Evolutionary conservation across 2,888 invertebrate species (phyloP).

Genomic region (Tipula helvola): DNA sequence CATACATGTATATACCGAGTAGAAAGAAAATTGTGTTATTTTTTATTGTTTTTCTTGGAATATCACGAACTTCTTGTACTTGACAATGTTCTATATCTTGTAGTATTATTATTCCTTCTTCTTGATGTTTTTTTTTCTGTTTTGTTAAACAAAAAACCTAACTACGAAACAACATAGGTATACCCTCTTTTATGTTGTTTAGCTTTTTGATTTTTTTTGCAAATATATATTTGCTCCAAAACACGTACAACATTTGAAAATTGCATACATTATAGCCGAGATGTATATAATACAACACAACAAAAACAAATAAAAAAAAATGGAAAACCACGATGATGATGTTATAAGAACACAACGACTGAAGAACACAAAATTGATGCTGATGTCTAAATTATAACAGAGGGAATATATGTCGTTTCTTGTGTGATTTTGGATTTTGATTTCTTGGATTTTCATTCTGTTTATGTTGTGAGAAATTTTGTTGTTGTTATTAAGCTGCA

Average conservation of each 20-base stretch:
- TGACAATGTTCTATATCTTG: conserved; percentile 17
- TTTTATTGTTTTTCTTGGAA: neutral
- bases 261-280: conserved; percentile 1
- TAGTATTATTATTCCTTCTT: neutral
- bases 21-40: neutral
- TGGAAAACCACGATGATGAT: conserved; percentile 7
- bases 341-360: neutral
- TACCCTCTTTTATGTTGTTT: neutral
- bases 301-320: neutral
- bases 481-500: neutral
- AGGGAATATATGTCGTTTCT: neutral
- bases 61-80: conserved; percentile 21
- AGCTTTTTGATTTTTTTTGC: neutral
- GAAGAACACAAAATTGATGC: conserved; percentile 5
- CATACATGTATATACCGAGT: neutral
- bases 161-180: neutral
- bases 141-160: neutral
- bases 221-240: neutral
- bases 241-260: neutral
- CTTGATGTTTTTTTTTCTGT: neutral
- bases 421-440: neutral
- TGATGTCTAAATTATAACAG: conserved; percentile 7
- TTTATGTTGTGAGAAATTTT: neutral
- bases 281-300: neutral
- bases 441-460: neutral